Percentiles rank a stretch among this genome's conserved stretches.
Evolutionary conservation across 53 echinoderm and acorn worm genomes (phyloP).

Genomic region (Echinarachnius parma): DNA sequence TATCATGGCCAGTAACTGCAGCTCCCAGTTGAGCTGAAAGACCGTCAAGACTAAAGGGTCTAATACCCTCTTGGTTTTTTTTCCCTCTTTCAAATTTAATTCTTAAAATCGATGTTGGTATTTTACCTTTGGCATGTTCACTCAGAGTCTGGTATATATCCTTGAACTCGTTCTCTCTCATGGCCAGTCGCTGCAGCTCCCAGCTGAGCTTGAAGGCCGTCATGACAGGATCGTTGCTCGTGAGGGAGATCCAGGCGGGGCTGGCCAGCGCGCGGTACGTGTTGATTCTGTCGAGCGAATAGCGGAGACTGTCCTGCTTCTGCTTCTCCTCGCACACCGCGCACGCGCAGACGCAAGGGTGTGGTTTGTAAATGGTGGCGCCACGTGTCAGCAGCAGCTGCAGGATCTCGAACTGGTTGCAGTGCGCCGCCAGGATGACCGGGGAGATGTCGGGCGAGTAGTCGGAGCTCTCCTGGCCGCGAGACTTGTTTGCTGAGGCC

Average conservation of each 20-base stretch:
- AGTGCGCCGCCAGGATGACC: constrained; percentile 95
- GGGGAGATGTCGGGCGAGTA: constrained; percentile 98
- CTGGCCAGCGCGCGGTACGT: constrained; percentile 94
- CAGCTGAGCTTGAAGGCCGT: constrained; percentile 92
- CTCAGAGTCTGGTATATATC: constrained; percentile 72
- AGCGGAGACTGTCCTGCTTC: constrained; percentile 84
- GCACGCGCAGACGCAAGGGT: constrained; percentile 90
- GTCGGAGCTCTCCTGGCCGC: constrained; percentile 82
- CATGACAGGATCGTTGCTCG: constrained; percentile 91
- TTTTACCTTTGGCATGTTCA: constrained; percentile 60
- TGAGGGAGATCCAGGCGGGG: constrained; percentile 96
- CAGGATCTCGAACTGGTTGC: constrained; percentile 96
- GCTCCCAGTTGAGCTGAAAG: not conserved
- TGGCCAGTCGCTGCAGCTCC: constrained; percentile 91
- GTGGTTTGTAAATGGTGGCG: constrained; percentile 93
- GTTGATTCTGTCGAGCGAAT: constrained; percentile 91
- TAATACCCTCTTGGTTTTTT: not conserved
- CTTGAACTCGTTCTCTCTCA: constrained; percentile 97
- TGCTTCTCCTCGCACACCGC: constrained; percentile 81
- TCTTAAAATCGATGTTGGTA: no score
- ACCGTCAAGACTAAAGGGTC: not conserved
- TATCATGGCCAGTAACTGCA: no score
- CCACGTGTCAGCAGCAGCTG: constrained; percentile 93
- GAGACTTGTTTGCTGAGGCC: constrained; percentile 73
- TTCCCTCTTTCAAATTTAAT: no score